Percentiles rank a stretch among this genome's conserved stretches.
Evolutionary conservation across 2,113 vertebrate species (phyloP).

Genomic region (Nerophis lumbriciformis): DNA sequence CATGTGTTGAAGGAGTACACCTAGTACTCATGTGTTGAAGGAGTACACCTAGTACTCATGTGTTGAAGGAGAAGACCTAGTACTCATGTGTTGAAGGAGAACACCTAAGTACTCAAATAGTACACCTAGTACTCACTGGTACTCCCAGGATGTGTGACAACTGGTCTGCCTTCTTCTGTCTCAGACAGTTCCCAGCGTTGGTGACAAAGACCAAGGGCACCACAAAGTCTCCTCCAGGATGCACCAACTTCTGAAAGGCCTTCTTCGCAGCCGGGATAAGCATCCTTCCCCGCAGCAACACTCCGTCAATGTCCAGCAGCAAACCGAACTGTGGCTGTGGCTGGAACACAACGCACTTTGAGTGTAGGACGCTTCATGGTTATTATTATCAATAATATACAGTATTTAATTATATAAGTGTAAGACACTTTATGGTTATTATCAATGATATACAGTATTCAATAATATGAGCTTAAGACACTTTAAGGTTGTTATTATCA

Average conservation of each 20-base stretch:
- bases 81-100: no score
- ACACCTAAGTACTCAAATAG: no score
- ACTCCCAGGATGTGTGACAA: conserved; percentile 83
- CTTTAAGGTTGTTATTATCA: no score
- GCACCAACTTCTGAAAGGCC: conserved; percentile 82
- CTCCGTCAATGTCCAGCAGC: conserved; percentile 86
- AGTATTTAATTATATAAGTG: no score
- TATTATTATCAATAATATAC: no score
- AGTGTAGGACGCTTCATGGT: no score
- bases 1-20: conserved; percentile 48
- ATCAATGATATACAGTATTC: no score
- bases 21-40: conserved; percentile 71
- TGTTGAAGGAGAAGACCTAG: no score
- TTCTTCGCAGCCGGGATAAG: conserved; percentile 81
- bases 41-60: conserved; percentile 61
- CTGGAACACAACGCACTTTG: neutral
- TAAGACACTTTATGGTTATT: no score
- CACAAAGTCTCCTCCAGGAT: conserved; percentile 79
- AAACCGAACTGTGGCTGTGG: conserved; percentile 79
- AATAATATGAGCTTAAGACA: no score
- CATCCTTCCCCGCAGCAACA: conserved; percentile 80
- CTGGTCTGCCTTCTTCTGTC: conserved; percentile 86
- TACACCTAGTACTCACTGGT: conserved; percentile 68
- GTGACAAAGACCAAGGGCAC: conserved; percentile 89
- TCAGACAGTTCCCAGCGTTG: conserved; percentile 86